Evolutionary conservation across 2,888 invertebrate species (phyloP).

Genomic region (Ethmia dodecea): DNA sequence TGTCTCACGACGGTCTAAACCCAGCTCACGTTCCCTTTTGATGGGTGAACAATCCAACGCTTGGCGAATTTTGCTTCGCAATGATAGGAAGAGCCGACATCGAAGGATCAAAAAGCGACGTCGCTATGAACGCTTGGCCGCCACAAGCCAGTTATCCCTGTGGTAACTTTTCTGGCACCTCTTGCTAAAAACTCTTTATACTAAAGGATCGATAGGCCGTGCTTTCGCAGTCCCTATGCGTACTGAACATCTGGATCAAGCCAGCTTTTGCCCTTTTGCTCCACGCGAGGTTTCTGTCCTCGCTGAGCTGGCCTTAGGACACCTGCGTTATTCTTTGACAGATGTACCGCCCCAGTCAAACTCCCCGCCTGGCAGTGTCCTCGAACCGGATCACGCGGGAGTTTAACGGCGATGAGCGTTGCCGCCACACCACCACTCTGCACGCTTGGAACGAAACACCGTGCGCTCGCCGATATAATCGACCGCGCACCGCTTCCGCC

Average conservation of each 20-base stretch:
- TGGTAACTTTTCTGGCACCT: constrained; percentile 84
- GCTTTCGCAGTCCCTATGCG: constrained; percentile 81
- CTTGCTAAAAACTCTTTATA: constrained; percentile 76
- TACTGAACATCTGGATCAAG: constrained; percentile 82
- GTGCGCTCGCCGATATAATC: constrained; percentile 26
- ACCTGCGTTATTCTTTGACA: too few species aligned
- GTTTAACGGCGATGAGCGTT: constrained; percentile 26
- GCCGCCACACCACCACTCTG: constrained; percentile 66
- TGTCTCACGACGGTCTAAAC: constrained; percentile 82
- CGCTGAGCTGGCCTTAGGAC: constrained; percentile 79
- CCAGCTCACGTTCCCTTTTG: constrained; percentile 82
- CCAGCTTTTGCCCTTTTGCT: constrained; percentile 83
- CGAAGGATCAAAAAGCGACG: constrained; percentile 84
- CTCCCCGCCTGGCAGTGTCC: constrained; percentile 80
- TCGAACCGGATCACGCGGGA: constrained; percentile 72
- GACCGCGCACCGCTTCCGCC: constrained; percentile 34
- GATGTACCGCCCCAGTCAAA: constrained; percentile 83
- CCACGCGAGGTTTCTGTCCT: constrained; percentile 84
- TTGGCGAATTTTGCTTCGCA: constrained; percentile 84
- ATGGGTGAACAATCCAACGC: constrained; percentile 85
- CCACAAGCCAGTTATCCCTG: constrained; percentile 83
- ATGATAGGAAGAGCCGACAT: constrained; percentile 87
- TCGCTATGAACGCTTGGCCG: constrained; percentile 81
- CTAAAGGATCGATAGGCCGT: constrained; percentile 82
- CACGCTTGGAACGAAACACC: constrained; percentile 68